Percentiles rank a stretch among this genome's conserved stretches.
Evolutionary conservation across 2,888 invertebrate genomes (phyloP).

Genomic region (Lissonota sp.): DNA sequence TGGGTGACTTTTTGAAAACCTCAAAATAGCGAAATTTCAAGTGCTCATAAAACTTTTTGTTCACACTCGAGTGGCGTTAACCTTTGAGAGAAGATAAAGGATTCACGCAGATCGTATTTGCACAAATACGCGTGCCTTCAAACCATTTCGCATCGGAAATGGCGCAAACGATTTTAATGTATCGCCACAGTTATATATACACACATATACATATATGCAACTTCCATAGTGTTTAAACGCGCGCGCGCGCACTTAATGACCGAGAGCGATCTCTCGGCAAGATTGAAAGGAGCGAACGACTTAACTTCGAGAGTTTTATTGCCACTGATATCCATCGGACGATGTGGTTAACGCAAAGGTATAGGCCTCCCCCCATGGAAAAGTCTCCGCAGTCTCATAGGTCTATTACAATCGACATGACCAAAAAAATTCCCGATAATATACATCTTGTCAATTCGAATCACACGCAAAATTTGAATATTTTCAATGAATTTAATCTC

Average conservation of each 20-base stretch:
- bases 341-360: constrained; percentile 45
- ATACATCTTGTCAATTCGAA: no score
- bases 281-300: constrained; percentile 66
- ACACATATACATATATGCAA: not conserved
- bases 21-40: no score
- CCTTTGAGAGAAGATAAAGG: not conserved
- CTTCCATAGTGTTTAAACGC: not conserved
- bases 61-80: not conserved
- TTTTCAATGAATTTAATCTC: no score
- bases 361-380: constrained; percentile 25
- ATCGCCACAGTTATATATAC: constrained; percentile 37
- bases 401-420: not conserved
- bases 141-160: constrained; percentile 62
- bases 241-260: constrained; percentile 62
- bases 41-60: no score
- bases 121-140: constrained; percentile 51
- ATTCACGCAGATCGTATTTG: constrained; percentile 15
- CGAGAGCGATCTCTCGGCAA: constrained; percentile 63
- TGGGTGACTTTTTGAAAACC: no score
- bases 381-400: not conserved
- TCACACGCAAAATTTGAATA: no score
- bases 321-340: constrained; percentile 63
- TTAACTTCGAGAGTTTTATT: constrained; percentile 66
- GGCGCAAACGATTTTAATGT: constrained; percentile 63
- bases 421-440: not conserved